Evolutionary conservation across 2,888 invertebrate genomes (phyloP), one percentile per base, ranked within the genome.

Genomic region (Pemphredon lugubris): DNA sequence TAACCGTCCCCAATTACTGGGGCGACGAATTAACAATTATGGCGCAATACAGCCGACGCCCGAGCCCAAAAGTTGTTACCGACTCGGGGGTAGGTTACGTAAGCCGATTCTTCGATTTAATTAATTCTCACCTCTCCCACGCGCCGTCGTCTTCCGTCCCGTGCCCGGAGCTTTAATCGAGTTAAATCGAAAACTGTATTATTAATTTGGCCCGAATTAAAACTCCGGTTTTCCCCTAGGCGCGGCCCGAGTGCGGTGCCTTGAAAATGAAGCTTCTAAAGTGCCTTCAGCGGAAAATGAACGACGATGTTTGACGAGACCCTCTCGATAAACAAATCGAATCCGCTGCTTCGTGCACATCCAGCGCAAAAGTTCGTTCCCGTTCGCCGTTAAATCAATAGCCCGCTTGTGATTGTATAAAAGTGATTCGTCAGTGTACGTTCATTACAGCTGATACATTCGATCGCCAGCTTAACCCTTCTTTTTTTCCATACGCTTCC

Each of bases 241-340:
- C 57, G 13, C 18, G 42, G 37, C n/a, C n/a, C 60, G 45, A 26
- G 26, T 30, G 34, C 26, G 63, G 23, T 60, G 40, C 50, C 57
- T 53, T 50, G 44, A 61, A 67, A 69, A 67, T 23, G 69, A 59
- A 57, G 74, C 77, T 66, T 79, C 74, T 47, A 73, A 75, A 75
- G 48, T 64, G 57, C 55, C 72, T 60, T 42, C 21, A 45, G 48
- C 60, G 60, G 21, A 40, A 54, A 50, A 65, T 61, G 65, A 59
- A 47, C 44, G 59, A 23, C 66, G 68, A 67, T 72, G 71, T 77
- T 79, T 74, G 74, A 80, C 68, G 77, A 71, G 48, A 48, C 60
- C 50, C 67, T 61, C 77, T 69, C 77, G 48, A 77, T 80, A 77
- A 79, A 79, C 70, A 80, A 79, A 79, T 80, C 77, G 66, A 79